Evolutionary conservation across 2,113 vertebrate species (phyloP).

Genomic region (Trogon melanurus): DNA sequence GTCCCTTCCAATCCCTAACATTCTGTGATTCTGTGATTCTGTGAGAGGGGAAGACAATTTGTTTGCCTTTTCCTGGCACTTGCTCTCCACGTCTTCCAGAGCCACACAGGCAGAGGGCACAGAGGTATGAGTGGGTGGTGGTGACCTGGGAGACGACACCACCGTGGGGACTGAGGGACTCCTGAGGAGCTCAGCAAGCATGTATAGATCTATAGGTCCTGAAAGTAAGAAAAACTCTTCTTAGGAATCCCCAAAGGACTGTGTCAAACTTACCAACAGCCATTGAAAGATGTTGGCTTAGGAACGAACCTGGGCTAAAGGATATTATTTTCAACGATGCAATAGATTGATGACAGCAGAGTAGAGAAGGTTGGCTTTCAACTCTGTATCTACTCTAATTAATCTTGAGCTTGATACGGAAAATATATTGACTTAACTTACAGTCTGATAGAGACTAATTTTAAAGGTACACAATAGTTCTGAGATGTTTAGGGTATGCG

Average conservation of each 20-base stretch:
- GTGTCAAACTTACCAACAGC: not conserved
- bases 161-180: not conserved
- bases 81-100: not conserved
- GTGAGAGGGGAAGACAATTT: not conserved
- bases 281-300: not conserved
- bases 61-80: not conserved
- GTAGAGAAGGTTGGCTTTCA: not conserved
- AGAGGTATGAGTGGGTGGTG: not conserved
- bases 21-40: too few relatives aligned
- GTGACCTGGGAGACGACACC: not conserved
- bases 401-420: not conserved
- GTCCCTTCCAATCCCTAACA: too few relatives aligned
- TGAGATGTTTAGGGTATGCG: not conserved
- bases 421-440: not conserved
- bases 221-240: not conserved
- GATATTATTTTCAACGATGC: not conserved
- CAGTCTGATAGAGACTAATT: not conserved
- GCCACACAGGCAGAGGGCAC: accelerated
- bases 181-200: not conserved
- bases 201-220: not conserved
- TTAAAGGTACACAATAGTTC: not conserved
- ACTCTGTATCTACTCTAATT: not conserved
- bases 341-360: not conserved
- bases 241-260: not conserved
- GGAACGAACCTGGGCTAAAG: not conserved